These are phyloP conservation scores for Scartelaos histophorus DNA, from an alignment of 2,113 vertebrate species.

Conservation along the genomic window DNA sequence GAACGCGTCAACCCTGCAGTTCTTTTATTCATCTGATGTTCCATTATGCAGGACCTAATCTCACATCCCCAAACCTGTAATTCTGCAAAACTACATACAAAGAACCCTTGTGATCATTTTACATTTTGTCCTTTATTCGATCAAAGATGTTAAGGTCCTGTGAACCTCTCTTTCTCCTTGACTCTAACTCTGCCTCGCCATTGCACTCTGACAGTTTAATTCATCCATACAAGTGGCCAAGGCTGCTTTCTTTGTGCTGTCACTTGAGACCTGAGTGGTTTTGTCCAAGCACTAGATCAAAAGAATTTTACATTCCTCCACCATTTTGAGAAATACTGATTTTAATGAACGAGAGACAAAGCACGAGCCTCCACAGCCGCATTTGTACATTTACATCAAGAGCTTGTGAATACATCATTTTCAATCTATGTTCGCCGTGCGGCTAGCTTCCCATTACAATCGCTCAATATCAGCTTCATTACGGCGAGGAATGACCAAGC, in stretches of 20 bases:
- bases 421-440: neutral
- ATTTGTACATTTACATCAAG: conserved; percentile 9
- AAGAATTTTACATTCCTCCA: conserved; percentile 24
- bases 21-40: neutral
- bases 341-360: conserved; percentile 7
- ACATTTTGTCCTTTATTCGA: neutral
- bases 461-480: conserved; percentile 8
- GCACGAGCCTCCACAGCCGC: conserved; percentile 15
- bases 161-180: neutral
- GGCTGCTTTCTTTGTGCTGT: conserved; percentile 23
- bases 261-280: conserved; percentile 21
- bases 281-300: conserved; percentile 32
- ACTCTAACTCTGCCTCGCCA: neutral
- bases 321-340: conserved; percentile 25
- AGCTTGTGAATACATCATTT: conserved; percentile 1
- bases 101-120: neutral
- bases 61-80: neutral
- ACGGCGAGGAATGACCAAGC: neutral
- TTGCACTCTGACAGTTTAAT: neutral
- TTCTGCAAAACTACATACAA: neutral
- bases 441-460: conserved; percentile 11
- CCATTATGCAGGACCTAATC: neutral
- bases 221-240: neutral
- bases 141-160: conserved; percentile 1
- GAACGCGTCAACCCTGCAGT: neutral